Conservation (phyloP, 2,888 invertebrate genomes). For the Syrista parreyssii region DNA sequence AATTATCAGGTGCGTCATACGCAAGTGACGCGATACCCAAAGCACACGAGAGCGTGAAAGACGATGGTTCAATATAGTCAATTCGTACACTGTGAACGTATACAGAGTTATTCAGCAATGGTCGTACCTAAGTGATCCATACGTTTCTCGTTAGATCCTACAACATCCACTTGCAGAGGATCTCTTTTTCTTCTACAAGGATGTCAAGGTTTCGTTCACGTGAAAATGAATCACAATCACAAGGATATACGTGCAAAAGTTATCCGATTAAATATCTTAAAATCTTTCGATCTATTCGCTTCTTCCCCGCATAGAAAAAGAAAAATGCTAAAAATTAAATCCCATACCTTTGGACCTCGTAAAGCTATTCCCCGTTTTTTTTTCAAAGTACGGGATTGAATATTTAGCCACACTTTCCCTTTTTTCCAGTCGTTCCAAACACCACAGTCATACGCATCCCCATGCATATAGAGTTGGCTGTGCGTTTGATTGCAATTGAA, state of each 20-base stretch:
- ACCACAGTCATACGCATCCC: no score
- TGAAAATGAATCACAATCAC: background rate
- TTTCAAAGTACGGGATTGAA: no score
- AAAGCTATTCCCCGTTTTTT: no score
- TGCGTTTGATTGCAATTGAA: background rate
- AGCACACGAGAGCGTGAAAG: background rate
- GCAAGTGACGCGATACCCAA: background rate
- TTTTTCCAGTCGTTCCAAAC: background rate
- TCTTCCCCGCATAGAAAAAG: no score
- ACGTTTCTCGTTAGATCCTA: background rate
- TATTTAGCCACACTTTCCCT: no score
- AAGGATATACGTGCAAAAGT: background rate
- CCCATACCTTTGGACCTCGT: no score
- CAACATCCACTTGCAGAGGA: background rate
- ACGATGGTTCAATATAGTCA: background rate
- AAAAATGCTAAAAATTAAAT: no score
- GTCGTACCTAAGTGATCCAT: background rate
- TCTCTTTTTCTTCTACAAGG: background rate
- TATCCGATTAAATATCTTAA: background rate
- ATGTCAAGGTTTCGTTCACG: background rate
- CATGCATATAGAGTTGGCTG: no score
- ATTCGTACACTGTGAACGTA: background rate
- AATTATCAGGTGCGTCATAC: background rate
- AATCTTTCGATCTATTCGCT: background rate
- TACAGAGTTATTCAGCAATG: background rate